Conservation (phyloP, 2,113 vertebrate species). For the Phrynocephalus versicolor region DNA sequence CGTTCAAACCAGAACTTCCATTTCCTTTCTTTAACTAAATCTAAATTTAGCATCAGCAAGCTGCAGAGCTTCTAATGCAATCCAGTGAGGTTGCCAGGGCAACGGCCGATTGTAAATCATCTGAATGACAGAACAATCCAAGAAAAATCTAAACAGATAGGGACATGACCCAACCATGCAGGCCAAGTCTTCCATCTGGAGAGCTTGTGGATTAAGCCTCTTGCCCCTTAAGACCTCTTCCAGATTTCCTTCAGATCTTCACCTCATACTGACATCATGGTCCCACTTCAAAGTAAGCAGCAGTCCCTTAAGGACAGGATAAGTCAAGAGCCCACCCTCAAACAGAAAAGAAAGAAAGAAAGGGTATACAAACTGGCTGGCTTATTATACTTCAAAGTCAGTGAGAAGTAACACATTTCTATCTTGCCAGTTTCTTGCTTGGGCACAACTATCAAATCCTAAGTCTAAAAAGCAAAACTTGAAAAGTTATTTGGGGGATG, state of each 20-base stretch:
- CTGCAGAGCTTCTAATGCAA: conserved; percentile 21
- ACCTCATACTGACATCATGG: background rate
- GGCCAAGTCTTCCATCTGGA: background rate
- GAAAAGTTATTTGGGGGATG: too few relatives aligned
- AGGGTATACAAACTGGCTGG: background rate
- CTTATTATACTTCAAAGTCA: background rate
- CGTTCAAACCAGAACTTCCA: background rate
- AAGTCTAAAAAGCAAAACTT: too few relatives aligned
- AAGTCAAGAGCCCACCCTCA: background rate
- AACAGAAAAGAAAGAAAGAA: too few relatives aligned
- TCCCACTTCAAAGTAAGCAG: background rate
- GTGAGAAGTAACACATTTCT: background rate
- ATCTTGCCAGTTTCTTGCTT: background rate
- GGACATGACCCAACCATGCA: background rate
- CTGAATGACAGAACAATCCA: background rate
- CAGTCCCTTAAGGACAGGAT: background rate
- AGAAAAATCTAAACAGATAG: background rate
- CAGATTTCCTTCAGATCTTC: background rate
- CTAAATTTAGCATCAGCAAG: conserved; percentile 22
- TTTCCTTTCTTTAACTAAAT: conserved; percentile 7
- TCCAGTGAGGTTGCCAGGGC: conserved; percentile 26
- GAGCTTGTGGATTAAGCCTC: background rate
- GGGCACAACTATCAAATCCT: background rate
- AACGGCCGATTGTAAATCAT: conserved; percentile 23
- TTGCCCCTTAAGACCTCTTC: background rate